Base-by-base conservation (phyloP, 2,113 vertebrate species). In the Solea senegalensis region DNA sequence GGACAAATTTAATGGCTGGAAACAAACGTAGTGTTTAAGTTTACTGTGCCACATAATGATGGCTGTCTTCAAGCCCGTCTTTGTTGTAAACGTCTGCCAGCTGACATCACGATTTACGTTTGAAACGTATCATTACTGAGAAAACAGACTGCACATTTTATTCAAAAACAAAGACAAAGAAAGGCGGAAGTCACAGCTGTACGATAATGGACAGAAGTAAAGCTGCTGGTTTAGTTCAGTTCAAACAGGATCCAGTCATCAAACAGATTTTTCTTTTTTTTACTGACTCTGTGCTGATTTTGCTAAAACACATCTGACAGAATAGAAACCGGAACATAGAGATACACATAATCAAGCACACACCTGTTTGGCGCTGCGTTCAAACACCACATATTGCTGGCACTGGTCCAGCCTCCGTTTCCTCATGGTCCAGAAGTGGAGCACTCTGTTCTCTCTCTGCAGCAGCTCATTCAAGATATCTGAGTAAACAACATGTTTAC, bases 361-460 rank as follows among this genome's bases (percentile, higher is more conserved):
- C 72, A 99, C 97, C 96, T 99, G 98, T 82, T 99, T 99, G 89
- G 98, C 97, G 11, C 98, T 99, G 89, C 98, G 95, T 86, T 99
- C 98, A 84, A 99, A 99, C 76, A 99, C 98, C 52, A 99, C 97
- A 3, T 98, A 99, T 73, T 99, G 98, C 57, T 99, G 98, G 87
- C 98, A 99, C 71, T 99, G 98, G 90, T 99, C 98, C 74, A 99
- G 94, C 54, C 98, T 91, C 14, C 97, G 93, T 89, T 99, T 99
- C 63, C 98, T 94, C 96, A 99, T 97, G 52, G 98, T 99, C 98
- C 98, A 99, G 69, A 98, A 99, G 88, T 99, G 98, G 46, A 99
- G 88, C 27, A 99, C 98, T 83, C 98, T 91, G 89, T 99, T 99
- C 90, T 99, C 98, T 82, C 98, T 94, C 88, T 99, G 98, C 90